Percentiles rank a stretch among this genome's conserved stretches.
Conservation (phyloP, 2,888 invertebrate species). For the Opisthograptis luteolata region DNA sequence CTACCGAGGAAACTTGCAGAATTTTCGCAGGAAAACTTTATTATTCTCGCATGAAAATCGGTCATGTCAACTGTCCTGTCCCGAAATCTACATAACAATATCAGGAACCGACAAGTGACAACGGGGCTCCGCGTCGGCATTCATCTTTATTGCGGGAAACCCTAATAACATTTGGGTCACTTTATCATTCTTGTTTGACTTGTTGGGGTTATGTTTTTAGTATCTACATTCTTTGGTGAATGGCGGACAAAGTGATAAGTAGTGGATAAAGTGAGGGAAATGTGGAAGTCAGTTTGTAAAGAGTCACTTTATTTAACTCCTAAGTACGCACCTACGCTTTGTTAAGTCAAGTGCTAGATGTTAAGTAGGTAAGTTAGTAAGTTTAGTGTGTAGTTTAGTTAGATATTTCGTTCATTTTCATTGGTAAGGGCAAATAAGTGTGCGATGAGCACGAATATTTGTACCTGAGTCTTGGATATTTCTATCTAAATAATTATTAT, state of each 20-base stretch:
- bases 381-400: no score
- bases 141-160: conserved; percentile 25
- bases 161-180: conserved; percentile 29
- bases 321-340: background rate
- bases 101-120: conserved; percentile 16
- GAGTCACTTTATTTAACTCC: no score
- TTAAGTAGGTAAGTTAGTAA: no score
- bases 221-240: conserved; percentile 8
- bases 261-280: background rate
- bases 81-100: conserved; percentile 25
- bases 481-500: no score
- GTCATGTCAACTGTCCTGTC: conserved; percentile 20
- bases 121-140: conserved; percentile 14
- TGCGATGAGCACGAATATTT: no score
- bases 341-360: no score
- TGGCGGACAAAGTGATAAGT: conserved; percentile 3
- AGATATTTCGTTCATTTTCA: no score
- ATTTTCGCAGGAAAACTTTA: conserved; percentile 5
- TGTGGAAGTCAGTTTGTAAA: no score
- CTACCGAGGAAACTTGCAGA: no score
- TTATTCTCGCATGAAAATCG: conserved; percentile 17
- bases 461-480: no score
- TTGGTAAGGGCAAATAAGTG: no score
- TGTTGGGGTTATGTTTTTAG: conserved; percentile 14
- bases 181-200: conserved; percentile 18